A percentile compares a stretch with the other conserved stretches of the same genome.
phyloP scores from a whole-genome alignment of 1,140 invertebrate genomes.

The Ceratitis capitata region DNA sequence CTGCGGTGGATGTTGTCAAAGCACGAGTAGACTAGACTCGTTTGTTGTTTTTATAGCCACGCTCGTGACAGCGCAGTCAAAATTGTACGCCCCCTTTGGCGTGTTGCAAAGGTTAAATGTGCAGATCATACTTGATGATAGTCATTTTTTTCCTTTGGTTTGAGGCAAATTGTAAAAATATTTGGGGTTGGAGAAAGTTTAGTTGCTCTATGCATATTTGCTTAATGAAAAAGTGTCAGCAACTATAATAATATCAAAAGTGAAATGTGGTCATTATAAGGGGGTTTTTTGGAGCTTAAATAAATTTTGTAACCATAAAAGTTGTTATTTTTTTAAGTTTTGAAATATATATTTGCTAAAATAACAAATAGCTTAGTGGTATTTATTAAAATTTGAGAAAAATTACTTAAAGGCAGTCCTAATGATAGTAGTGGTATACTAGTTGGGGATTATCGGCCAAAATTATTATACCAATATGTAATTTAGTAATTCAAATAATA shows the following conservation, averaged over 20 bases:
- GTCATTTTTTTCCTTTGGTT: not conserved
- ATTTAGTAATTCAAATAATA: too few relatives aligned
- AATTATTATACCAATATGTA: too few relatives aligned
- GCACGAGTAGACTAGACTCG: not conserved
- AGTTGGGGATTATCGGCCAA: too few relatives aligned
- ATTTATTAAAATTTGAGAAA: too few relatives aligned
- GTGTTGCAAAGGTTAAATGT: not conserved
- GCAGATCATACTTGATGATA: not conserved
- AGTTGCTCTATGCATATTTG: not conserved
- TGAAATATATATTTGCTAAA: too few relatives aligned
- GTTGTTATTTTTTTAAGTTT: too few relatives aligned
- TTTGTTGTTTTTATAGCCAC: not conserved
- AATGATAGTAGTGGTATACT: too few relatives aligned
- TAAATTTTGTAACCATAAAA: too few relatives aligned
- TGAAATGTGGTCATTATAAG: not conserved
- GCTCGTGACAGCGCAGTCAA: not conserved
- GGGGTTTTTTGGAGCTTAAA: not conserved
- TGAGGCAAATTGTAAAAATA: too few relatives aligned
- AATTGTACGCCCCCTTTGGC: not conserved
- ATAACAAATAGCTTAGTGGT: too few relatives aligned
- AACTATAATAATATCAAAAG: not conserved
- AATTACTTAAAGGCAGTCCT: too few relatives aligned
- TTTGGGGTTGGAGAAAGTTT: not conserved
- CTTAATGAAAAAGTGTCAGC: not conserved
- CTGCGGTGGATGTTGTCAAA: constrained; percentile 5